A percentile compares a stretch with the other conserved stretches of the same genome.
phyloP scores from a whole-genome alignment of 2,113 vertebrate genomes.

The Amblyopsis rosae region DNA sequence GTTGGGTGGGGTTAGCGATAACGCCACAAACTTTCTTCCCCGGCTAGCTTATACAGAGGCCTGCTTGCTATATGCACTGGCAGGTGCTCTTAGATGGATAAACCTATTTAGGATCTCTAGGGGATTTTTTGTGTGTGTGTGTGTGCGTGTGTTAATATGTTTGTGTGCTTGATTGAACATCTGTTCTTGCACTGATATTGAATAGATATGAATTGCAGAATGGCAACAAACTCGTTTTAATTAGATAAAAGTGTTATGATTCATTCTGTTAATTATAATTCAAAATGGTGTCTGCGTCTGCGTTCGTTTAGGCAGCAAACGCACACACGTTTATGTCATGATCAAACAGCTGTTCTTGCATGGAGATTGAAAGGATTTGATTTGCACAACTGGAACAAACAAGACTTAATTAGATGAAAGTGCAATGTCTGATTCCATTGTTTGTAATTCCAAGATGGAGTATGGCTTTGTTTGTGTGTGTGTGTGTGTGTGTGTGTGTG shows the following conservation, averaged over 20 bases:
- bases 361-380: slow-evolving; percentile 4
- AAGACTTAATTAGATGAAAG: slow-evolving; percentile 8
- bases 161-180: slow-evolving; percentile 58
- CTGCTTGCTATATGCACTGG: slow-evolving; percentile 47
- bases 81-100: slow-evolving; percentile 53
- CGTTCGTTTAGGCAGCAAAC: not conserved
- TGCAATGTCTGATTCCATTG: not conserved
- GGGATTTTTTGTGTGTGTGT: slow-evolving; percentile 39
- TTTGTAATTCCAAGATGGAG: not conserved
- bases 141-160: slow-evolving; percentile 7
- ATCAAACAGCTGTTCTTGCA: slow-evolving; percentile 10
- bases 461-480: not conserved
- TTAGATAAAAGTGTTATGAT: slow-evolving; percentile 59
- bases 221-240: slow-evolving; percentile 69
- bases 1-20: slow-evolving; percentile 29
- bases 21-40: slow-evolving; percentile 36
- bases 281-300: slow-evolving; percentile 23
- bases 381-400: slow-evolving; percentile 8
- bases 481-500: not conserved
- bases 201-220: slow-evolving; percentile 65
- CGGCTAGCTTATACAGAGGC: slow-evolving; percentile 45
- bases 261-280: slow-evolving; percentile 68
- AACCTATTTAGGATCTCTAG: slow-evolving; percentile 53
- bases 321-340: not conserved
- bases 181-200: slow-evolving; percentile 59